Conservation (phyloP, 2,113 vertebrate genomes). For the Aegypius monachus region DNA sequence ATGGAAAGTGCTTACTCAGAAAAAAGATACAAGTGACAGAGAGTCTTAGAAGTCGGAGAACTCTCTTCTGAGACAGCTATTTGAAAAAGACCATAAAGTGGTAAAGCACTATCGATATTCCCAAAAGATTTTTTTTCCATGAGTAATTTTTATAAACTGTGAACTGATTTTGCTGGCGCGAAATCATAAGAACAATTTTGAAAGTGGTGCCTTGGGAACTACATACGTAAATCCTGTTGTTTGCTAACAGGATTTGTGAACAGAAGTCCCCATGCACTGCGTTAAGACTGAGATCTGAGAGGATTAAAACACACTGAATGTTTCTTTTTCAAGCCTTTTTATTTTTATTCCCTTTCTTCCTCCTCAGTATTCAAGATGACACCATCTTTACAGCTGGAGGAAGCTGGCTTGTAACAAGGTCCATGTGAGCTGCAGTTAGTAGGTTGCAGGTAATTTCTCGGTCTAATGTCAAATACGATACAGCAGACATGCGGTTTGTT, state of each 20-base stretch:
- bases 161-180: background rate
- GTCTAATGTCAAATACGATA: background rate
- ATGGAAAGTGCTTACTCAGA: background rate
- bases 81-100: background rate
- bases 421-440: background rate
- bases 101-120: background rate
- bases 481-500: background rate
- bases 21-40: background rate
- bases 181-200: background rate
- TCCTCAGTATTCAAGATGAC: background rate
- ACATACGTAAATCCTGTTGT: background rate
- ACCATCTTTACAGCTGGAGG: background rate
- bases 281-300: background rate
- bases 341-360: background rate
- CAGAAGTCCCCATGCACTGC: background rate
- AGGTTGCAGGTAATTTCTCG: background rate
- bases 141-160: slow-evolving; percentile 3
- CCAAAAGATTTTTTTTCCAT: background rate
- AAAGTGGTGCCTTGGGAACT: background rate
- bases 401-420: background rate
- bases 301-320: background rate
- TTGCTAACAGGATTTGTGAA: slow-evolving; percentile 4
- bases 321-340: background rate
- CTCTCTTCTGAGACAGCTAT: background rate
- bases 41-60: background rate